Evolutionary conservation across 2,888 invertebrate species (phyloP), one percentile per base, ranked within the genome.

Genomic region (Cylindroiulus punctatus): DNA sequence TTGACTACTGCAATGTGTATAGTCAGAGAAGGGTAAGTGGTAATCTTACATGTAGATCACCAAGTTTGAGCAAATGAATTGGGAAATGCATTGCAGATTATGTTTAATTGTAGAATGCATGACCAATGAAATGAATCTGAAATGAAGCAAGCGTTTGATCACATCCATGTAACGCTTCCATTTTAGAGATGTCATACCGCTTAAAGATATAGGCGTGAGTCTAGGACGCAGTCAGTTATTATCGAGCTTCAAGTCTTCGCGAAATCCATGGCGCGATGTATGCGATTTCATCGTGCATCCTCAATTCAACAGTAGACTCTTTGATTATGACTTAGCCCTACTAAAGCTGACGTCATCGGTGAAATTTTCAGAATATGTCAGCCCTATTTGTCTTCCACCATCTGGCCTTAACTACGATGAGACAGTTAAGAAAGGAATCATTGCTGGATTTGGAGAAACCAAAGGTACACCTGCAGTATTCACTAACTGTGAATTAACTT

Each of bases 361-460:
- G 26, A 26, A 65, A 65, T 65, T 65, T 65, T 65, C 26, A 10
- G 22, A 1, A 5, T 4, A 5, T 65, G 12, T 65, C 22, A 26
- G 10, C 22, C 65, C 65, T 22, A 65, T 65, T 26, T 65, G 65
- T 22, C 65, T 65, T 7, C 65, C 65, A 7, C 65, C 65, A 5
- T 12, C 22, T 26, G 26, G 10, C 4, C 7, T 65, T 26, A 65
- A 65, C 65, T 65, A 65, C 65, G 22, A 65, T 7, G 65, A 65
- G 1, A 10, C 65, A 65, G 65, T 10, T 7, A 65, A 22, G 8
- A 7, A 65, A 7, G 65, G n/a, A 2, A 57, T 17, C 52, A 52
- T 52, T 52, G 52, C 52, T 52, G 52, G 52, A 52, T 52, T 52
- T 52, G 52, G 52, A 19, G 52, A 52, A 52, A 52, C 52, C n/a